phyloP scores from a whole-genome alignment of 2,113 vertebrate genomes.

The Python bivittatus region DNA sequence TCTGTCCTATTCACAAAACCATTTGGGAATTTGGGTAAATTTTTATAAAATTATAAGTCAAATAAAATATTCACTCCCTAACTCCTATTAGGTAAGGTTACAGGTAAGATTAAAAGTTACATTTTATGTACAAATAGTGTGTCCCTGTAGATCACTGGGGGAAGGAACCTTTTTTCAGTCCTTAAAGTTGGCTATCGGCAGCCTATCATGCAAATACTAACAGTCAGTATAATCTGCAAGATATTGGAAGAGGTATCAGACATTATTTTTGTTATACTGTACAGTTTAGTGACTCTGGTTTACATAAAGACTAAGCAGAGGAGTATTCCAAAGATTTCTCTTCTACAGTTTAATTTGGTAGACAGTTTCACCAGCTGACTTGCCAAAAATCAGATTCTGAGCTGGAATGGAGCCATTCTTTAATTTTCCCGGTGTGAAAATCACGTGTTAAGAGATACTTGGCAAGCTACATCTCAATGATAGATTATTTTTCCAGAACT shows the following conservation, averaged over 20 bases:
- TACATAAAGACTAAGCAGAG: slow-evolving; percentile 10
- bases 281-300: background rate
- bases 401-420: background rate
- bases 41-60: background rate
- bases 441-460: slow-evolving; percentile 19
- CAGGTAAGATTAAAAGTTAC: background rate
- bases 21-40: background rate
- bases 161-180: background rate
- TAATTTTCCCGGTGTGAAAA: slow-evolving; percentile 24
- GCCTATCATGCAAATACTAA: background rate
- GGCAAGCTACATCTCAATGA: background rate
- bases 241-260: background rate
- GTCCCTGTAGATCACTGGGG: background rate
- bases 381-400: slow-evolving; percentile 24
- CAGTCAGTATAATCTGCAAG: background rate
- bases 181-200: background rate
- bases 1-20: background rate
- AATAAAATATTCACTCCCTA: background rate
- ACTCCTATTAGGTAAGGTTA: background rate
- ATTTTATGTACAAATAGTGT: slow-evolving; percentile 7
- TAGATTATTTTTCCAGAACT: slow-evolving; percentile 13
- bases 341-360: slow-evolving; percentile 26
- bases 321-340: background rate
- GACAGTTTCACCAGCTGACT: background rate
- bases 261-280: background rate